Percentiles rank a stretch among this genome's conserved stretches.
Conservation (phyloP, 1,140 invertebrate species). For the Lepeophtheirus salmonis region DNA sequence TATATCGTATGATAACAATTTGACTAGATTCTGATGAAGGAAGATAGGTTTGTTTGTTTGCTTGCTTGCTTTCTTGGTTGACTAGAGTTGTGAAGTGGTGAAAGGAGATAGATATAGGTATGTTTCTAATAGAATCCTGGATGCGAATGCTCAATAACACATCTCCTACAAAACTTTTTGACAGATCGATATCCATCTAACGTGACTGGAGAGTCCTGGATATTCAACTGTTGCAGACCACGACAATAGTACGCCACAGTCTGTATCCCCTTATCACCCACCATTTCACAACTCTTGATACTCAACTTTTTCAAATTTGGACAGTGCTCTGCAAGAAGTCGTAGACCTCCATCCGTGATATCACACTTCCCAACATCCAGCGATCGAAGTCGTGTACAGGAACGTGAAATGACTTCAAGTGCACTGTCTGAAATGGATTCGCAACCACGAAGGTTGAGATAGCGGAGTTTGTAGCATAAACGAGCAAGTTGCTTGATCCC, state of each 20-base stretch:
- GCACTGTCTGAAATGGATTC: slow-evolving; percentile 77
- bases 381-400: slow-evolving; percentile 58
- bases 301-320: slow-evolving; percentile 74
- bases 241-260: slow-evolving; percentile 59
- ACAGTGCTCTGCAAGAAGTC: slow-evolving; percentile 63
- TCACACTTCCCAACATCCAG: slow-evolving; percentile 75
- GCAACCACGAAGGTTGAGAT: slow-evolving; percentile 72
- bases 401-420: slow-evolving; percentile 55
- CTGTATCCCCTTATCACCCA: slow-evolving; percentile 66
- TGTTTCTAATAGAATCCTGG: slow-evolving; percentile 69
- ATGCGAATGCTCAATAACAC: slow-evolving; percentile 83
- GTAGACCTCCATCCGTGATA: slow-evolving; percentile 63
- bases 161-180: slow-evolving; percentile 70
- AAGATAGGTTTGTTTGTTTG: too few relatives aligned
- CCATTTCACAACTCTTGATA: slow-evolving; percentile 64
- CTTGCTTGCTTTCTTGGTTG: too few relatives aligned
- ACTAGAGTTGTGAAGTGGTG: too few relatives aligned
- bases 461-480: slow-evolving; percentile 68
- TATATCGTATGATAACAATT: too few relatives aligned
- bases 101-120: too few relatives aligned
- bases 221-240: slow-evolving; percentile 67
- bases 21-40: too few relatives aligned
- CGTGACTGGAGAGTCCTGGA: slow-evolving; percentile 72
- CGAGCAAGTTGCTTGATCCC: slow-evolving; percentile 66
- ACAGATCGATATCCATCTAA: slow-evolving; percentile 67